phyloP scores from a whole-genome alignment of 2,888 invertebrate species.

The Mellilla xanthometata region DNA sequence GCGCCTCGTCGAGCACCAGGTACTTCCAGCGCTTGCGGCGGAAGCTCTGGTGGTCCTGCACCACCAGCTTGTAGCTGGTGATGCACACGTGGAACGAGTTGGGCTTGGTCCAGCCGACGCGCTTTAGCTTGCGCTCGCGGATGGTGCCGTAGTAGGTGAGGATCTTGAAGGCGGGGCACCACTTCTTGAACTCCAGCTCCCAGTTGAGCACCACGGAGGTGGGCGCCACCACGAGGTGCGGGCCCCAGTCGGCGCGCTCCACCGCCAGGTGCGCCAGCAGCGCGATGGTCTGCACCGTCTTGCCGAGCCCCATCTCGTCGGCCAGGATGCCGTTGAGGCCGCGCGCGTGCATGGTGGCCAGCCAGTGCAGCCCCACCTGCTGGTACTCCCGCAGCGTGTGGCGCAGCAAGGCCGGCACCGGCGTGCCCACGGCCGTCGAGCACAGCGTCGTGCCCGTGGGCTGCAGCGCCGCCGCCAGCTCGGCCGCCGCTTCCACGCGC shows the following conservation, averaged over 20 bases:
- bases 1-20: conserved; percentile 98
- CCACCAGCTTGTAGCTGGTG: conserved; percentile 98
- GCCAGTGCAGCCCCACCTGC: conserved; percentile 98
- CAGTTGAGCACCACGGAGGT: conserved; percentile 99
- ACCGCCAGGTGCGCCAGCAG: conserved; percentile 96
- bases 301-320: conserved; percentile 98
- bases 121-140: conserved; percentile 95
- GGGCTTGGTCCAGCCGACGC: conserved; percentile 98
- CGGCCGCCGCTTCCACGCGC: conserved; percentile 95
- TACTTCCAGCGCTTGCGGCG: conserved; percentile 99
- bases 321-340: conserved; percentile 97
- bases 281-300: conserved; percentile 98
- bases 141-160: conserved; percentile 98
- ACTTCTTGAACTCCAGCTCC: conserved; percentile 99
- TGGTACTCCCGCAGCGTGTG: conserved; percentile 97
- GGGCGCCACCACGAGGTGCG: conserved; percentile 99
- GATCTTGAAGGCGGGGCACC: conserved; percentile 99
- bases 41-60: conserved; percentile 99
- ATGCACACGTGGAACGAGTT: conserved; percentile 99
- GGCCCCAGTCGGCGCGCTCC: conserved; percentile 97
- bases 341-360: conserved; percentile 97
- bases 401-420: conserved; percentile 95
- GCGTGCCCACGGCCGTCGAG: conserved; percentile 96
- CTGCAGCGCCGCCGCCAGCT: conserved; percentile 97
- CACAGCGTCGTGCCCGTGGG: conserved; percentile 98